Conservation (phyloP, 2,113 vertebrate genomes). For the Pseudonaja textilis region DNA sequence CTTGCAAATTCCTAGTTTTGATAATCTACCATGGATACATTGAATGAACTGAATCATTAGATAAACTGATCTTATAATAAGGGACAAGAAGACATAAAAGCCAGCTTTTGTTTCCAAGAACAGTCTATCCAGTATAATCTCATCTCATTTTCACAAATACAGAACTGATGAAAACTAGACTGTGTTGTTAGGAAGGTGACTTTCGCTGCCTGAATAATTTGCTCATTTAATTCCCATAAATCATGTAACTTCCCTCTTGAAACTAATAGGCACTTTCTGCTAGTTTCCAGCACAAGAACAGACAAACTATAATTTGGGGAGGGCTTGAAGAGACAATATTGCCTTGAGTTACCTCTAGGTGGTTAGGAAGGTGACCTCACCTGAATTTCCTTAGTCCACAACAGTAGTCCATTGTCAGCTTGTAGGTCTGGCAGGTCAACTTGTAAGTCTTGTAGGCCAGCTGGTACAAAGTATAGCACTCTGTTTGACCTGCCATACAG, state of each 20-base stretch:
- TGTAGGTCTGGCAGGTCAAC: no score
- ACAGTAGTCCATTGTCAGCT: not conserved
- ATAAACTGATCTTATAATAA: not conserved
- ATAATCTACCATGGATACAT: not conserved
- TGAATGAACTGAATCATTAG: not conserved
- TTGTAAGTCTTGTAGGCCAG: no score
- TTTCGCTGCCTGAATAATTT: not conserved
- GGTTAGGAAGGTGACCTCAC: not conserved
- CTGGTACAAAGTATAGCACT: not conserved
- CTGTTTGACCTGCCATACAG: not conserved
- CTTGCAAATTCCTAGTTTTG: not conserved
- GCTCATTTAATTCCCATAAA: not conserved
- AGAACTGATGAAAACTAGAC: not conserved
- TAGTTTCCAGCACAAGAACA: not conserved
- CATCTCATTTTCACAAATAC: not conserved
- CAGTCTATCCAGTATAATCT: not conserved
- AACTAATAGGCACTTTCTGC: not conserved
- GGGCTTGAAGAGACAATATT: not conserved
- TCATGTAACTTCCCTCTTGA: not conserved
- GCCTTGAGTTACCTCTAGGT: not conserved
- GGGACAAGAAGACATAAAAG: not conserved
- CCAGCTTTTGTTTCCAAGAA: not conserved
- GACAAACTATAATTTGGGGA: not conserved
- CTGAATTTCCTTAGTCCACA: not conserved
- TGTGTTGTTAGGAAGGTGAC: not conserved